These are phyloP conservation scores for Fratercula arctica DNA, from an alignment of 2,797 vertebrate genomes.

Conservation along the genomic window DNA sequence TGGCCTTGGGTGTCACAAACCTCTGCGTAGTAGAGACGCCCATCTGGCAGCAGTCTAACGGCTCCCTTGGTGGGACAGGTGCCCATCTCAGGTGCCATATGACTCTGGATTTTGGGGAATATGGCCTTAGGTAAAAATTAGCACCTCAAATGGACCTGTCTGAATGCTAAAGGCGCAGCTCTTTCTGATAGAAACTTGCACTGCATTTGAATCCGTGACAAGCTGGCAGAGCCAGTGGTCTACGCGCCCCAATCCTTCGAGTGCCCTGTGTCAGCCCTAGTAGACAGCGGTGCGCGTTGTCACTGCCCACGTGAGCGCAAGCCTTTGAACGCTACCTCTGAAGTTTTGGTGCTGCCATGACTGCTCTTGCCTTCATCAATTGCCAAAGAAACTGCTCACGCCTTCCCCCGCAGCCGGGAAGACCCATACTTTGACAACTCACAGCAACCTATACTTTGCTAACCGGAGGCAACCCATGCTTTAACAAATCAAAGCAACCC, in stretches of 20 bases:
- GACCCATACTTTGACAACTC: not conserved
- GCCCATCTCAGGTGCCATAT: not conserved
- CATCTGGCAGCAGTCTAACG: not conserved
- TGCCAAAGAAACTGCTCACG: not conserved
- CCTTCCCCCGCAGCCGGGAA: not conserved
- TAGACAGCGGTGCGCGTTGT: not conserved
- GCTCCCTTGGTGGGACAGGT: not conserved
- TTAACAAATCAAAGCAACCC: not conserved
- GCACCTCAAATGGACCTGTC: not conserved
- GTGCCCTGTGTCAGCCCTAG: not conserved
- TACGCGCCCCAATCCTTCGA: not conserved
- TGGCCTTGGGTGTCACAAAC: not conserved
- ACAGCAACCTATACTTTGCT: not conserved
- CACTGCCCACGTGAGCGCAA: not conserved
- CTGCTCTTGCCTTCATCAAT: not conserved
- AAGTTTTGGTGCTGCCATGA: not conserved
- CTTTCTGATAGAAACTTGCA: not conserved
- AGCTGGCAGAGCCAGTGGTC: not conserved
- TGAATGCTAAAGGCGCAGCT: not conserved
- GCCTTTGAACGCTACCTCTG: not conserved
- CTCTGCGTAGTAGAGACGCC: not conserved
- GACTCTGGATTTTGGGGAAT: not conserved
- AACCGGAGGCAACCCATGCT: not conserved
- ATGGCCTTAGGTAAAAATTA: not conserved
- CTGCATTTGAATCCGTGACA: not conserved